Evolutionary conservation across 2,888 invertebrate species (phyloP).

Genomic region (Phyto melanocephala): DNA sequence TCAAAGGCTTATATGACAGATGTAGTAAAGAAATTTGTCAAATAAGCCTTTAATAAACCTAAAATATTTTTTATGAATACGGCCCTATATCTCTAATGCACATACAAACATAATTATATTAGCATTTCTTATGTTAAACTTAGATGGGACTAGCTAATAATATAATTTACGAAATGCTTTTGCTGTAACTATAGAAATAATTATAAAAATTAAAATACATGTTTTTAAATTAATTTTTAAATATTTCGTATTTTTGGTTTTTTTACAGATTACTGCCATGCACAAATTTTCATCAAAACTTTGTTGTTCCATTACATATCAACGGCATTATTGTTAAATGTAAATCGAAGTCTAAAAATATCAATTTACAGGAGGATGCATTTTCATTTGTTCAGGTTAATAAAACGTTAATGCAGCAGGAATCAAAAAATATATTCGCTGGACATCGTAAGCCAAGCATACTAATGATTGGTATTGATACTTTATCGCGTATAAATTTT

Average conservation of each 20-base stretch:
- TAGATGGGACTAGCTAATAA: too few relatives aligned
- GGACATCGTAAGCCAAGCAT: constrained; percentile 81
- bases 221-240: background rate
- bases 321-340: constrained; percentile 71
- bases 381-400: constrained; percentile 80
- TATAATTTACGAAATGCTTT: too few relatives aligned
- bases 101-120: too few relatives aligned
- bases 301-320: constrained; percentile 69
- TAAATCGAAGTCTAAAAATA: constrained; percentile 73
- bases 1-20: too few relatives aligned
- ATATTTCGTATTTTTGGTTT: too few relatives aligned
- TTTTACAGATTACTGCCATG: constrained; percentile 70
- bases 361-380: constrained; percentile 76
- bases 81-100: too few relatives aligned
- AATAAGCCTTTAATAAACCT: too few relatives aligned
- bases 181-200: too few relatives aligned
- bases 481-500: constrained; percentile 88
- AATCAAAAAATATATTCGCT: constrained; percentile 56
- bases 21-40: too few relatives aligned
- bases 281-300: constrained; percentile 69
- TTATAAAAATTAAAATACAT: too few relatives aligned
- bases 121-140: too few relatives aligned
- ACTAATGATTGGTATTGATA: constrained; percentile 90
- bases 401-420: constrained; percentile 64
- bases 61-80: too few relatives aligned